Evolutionary conservation across 2,888 invertebrate species (phyloP), one percentile per base, ranked within the genome.

Genomic region (Pelosia muscerda): DNA sequence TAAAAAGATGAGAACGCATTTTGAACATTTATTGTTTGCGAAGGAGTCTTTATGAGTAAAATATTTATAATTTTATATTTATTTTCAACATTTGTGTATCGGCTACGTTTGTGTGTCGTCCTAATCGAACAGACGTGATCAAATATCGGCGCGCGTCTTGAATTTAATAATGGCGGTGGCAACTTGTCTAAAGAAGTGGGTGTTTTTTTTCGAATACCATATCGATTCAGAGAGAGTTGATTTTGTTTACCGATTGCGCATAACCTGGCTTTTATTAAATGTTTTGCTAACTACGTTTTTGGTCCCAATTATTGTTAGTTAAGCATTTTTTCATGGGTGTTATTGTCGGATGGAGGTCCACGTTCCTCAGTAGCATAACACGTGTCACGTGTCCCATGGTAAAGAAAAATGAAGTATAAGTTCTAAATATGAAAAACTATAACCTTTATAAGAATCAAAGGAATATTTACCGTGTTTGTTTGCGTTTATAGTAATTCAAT

Each of bases 1-100:
- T 81, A 86, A 89, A 88, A 88, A 86, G 76, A 28, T 73, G 70
- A 73, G 74, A 77, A 69, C 66, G 81, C 79, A 82, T 84, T 79
- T 79, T 79, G 83, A 88, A 86, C 84, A 84, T 88, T 84, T 84
- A 86, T 86, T 68, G 73, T 76, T 71, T 42, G 49, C 69, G 81
- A 82, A 78, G 72, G 80, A 72, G 65, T 66, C 26, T 78, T 82
- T 85, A 87, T 83, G 79, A 81, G 82, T 83, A 77, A 77, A 69
- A 81, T 75, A 78, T 76, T 58, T 77, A 71, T 78, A 78, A 81
- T 78, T 71, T 72, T 66, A 75, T 77, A 68, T 74, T 81, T 74
- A 75, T 77, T 77, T 73, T 76, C n/a, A 63, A 54, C 34, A 58
- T 69, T 69, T 72, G 64, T 60, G 57, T 70, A 73, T 75, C 76